Evolutionary conservation across 2,888 invertebrate genomes (phyloP).

Genomic region (Melinaea marsaeus): DNA sequence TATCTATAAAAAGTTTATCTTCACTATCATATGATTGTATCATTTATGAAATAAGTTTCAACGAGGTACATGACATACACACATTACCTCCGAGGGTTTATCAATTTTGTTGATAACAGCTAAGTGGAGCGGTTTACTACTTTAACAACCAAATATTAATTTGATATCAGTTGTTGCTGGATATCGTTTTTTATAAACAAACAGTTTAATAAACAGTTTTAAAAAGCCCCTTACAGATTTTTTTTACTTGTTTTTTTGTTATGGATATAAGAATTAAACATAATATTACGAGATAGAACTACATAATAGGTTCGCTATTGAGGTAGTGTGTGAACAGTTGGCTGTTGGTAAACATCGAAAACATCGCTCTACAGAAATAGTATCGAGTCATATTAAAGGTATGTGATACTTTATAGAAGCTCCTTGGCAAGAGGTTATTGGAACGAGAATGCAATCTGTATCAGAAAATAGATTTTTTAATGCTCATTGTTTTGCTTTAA

Average conservation of each 20-base stretch:
- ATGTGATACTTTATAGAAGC: conserved; percentile 3
- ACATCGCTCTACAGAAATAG: conserved; percentile 6
- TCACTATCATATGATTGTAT: neutral
- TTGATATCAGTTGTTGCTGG: neutral
- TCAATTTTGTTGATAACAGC: neutral
- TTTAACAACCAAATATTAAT: neutral
- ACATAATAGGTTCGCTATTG: neutral
- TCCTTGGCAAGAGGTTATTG: neutral
- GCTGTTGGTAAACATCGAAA: neutral
- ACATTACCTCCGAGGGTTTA: neutral
- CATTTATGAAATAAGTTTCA: neutral
- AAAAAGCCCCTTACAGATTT: too few species aligned
- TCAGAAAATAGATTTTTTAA: neutral
- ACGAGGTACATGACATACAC: neutral
- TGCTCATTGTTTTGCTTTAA: neutral
- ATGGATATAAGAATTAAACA: too few species aligned
- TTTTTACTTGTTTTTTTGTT: too few species aligned
- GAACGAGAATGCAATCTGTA: neutral
- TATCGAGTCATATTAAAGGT: neutral
- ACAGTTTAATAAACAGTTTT: neutral
- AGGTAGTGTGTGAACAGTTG: conserved; percentile 4
- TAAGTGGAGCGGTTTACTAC: neutral
- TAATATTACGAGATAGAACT: too few species aligned
- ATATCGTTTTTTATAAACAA: neutral
- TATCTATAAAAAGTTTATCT: neutral